Base-by-base conservation (phyloP, 1,140 invertebrate species). In the Diuraphis noxia region DNA sequence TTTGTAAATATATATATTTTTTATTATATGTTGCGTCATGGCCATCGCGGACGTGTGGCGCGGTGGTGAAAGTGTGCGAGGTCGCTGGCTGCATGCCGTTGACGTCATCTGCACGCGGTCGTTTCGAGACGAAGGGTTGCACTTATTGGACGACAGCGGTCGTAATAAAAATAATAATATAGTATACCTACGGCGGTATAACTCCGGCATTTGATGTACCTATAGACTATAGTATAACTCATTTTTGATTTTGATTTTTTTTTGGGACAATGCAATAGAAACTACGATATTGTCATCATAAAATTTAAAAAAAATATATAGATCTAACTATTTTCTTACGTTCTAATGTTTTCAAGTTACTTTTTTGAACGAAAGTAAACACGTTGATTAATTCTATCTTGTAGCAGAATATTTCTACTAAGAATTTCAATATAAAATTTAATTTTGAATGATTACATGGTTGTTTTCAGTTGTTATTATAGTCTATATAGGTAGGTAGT, bases 11-110 rank as follows among this genome's bases (percentile, higher is more conserved):
- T 30, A 6, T 30, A 41, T 84, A 49, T 49, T 46, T 49, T 7
- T 72, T 72, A 41, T 82, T 25, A 38, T 23, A 10, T 21, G 30
- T 85, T 89, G 88, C 88, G 56, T 89, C 88, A 89, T 19, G 38
- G 88, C 17, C 88, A 77, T 77, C 30, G 88, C 21, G 30, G 38
- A 56, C 52, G 36, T 30, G 87, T 36, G 49, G 17, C 87, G 17
- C 87, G 25, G 56, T 72, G 88, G 88, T 89, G 88, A 89, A 89
- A 89, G 88, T 89, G 88, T 89, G 88, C 56, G 19, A n/a, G 56
- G 56, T 41, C 82, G 41, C 38, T 72, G 56, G 56, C 5, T 17
- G 30, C 30, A 72, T 9, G 36, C 4, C 40, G 9, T 56, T 88
- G 86, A 88, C 86, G 88, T 89, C 88, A 77, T 89, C n/a, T n/a